Percentiles rank a stretch among this genome's conserved stretches.
These are phyloP conservation scores for Myiothlypis coronata DNA, from an alignment of 2,797 vertebrate genomes.

Conservation along the genomic window DNA sequence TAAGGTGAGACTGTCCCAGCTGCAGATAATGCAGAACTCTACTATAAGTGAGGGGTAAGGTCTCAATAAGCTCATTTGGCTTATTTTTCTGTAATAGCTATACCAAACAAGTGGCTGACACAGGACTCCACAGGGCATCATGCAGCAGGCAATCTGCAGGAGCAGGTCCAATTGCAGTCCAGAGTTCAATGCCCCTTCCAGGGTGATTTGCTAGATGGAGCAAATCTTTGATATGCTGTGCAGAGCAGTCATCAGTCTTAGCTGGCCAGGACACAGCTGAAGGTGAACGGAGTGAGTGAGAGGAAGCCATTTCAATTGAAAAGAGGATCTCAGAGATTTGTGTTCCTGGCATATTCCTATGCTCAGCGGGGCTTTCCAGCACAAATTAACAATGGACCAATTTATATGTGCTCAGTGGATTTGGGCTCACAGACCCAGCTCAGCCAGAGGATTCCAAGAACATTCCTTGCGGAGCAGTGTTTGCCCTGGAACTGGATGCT, in stretches of 20 bases:
- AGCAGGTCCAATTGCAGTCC: background rate
- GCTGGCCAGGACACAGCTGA: background rate
- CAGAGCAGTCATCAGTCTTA: background rate
- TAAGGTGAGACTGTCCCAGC: background rate
- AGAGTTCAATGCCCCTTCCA: background rate
- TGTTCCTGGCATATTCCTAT: background rate
- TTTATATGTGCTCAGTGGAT: constrained; percentile 14
- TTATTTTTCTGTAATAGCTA: background rate
- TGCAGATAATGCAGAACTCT: background rate
- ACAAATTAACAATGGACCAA: constrained; percentile 1
- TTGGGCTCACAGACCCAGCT: background rate
- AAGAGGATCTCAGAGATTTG: background rate
- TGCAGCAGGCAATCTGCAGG: background rate
- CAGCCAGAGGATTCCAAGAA: constrained; percentile 37
- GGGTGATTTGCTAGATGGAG: background rate
- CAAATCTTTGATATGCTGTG: background rate
- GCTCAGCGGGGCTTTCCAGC: background rate
- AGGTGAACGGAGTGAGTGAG: background rate
- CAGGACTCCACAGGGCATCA: background rate
- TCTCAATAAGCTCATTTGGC: background rate
- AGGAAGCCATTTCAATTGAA: background rate
- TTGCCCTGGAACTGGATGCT: constrained; percentile 27
- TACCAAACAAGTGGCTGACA: background rate
- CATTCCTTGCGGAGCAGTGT: constrained; percentile 30
- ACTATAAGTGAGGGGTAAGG: background rate